phyloP scores from a whole-genome alignment of 2,888 invertebrate genomes.

The Suillia variegata region DNA sequence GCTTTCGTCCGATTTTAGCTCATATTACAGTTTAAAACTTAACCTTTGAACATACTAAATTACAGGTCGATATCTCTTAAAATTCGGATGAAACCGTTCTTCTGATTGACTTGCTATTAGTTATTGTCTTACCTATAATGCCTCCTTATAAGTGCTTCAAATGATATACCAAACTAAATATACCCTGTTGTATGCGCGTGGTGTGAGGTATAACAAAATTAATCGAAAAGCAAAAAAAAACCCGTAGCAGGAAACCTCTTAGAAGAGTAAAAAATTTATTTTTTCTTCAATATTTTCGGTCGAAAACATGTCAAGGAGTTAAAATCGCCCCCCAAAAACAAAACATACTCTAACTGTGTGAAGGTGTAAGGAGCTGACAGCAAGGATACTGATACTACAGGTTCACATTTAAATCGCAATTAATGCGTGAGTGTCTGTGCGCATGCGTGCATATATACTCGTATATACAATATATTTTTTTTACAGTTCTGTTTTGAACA shows the following conservation, averaged over 20 bases:
- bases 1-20: too few species aligned
- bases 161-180: too few species aligned
- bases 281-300: slow-evolving; percentile 2
- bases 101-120: too few species aligned
- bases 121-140: too few species aligned
- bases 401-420: neutral
- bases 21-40: too few species aligned
- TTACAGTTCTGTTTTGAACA: slow-evolving; percentile 23
- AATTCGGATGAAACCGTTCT: too few species aligned
- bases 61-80: too few species aligned
- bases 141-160: too few species aligned
- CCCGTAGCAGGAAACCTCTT: slow-evolving; percentile 23
- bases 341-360: neutral
- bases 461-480: neutral
- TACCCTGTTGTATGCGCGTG: neutral
- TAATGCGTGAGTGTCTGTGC: slow-evolving; percentile 4
- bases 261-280: slow-evolving; percentile 17
- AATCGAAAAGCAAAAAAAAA: slow-evolving; percentile 6
- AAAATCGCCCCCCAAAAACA: neutral
- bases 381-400: neutral
- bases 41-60: too few species aligned
- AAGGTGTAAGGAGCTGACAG: neutral
- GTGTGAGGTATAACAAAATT: neutral
- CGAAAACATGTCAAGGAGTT: neutral
- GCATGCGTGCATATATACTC: slow-evolving; percentile 9